These are phyloP conservation scores for Crenichthys baileyi DNA, from an alignment of 2,797 vertebrate species.

Conservation along the genomic window DNA sequence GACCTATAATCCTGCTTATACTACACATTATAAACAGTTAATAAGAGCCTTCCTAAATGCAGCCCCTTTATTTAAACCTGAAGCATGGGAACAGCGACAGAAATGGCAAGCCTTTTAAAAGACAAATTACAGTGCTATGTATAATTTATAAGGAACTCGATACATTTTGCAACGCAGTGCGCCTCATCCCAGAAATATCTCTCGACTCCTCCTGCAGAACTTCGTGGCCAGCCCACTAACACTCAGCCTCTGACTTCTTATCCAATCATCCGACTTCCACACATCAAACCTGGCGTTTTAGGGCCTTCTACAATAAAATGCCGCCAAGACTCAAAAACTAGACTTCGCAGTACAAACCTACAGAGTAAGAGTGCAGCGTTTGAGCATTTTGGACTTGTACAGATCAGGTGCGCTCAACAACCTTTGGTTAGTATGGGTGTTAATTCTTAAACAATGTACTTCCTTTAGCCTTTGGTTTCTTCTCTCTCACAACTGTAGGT, in stretches of 20 bases:
- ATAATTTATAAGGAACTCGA: slow-evolving; percentile 81
- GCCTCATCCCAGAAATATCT: slow-evolving; percentile 72
- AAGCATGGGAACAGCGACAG: slow-evolving; percentile 73
- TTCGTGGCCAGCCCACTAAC: slow-evolving; percentile 55
- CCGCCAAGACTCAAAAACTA: slow-evolving; percentile 54
- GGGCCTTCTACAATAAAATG: slow-evolving; percentile 42
- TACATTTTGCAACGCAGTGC: slow-evolving; percentile 81
- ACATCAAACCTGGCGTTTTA: slow-evolving; percentile 44
- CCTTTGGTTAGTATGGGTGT: slow-evolving; percentile 76
- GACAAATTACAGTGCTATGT: slow-evolving; percentile 84
- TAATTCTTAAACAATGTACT: slow-evolving; percentile 62
- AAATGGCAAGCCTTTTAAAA: slow-evolving; percentile 79
- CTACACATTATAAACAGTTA: slow-evolving; percentile 78
- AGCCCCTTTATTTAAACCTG: slow-evolving; percentile 71
- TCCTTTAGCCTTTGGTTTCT: slow-evolving; percentile 77
- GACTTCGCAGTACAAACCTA: slow-evolving; percentile 47
- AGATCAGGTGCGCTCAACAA: slow-evolving; percentile 66
- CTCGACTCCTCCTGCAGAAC: slow-evolving; percentile 58
- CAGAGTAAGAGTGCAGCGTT: slow-evolving; percentile 61
- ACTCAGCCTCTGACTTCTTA: slow-evolving; percentile 47
- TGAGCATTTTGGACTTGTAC: slow-evolving; percentile 55
- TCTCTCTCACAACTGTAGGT: slow-evolving; percentile 52
- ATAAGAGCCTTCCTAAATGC: slow-evolving; percentile 69
- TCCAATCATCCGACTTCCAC: slow-evolving; percentile 54
- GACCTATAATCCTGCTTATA: slow-evolving; percentile 75